These are phyloP conservation scores for Hemistola chrysoprasaria DNA, from an alignment of 2,888 invertebrate genomes.

Conservation along the genomic window DNA sequence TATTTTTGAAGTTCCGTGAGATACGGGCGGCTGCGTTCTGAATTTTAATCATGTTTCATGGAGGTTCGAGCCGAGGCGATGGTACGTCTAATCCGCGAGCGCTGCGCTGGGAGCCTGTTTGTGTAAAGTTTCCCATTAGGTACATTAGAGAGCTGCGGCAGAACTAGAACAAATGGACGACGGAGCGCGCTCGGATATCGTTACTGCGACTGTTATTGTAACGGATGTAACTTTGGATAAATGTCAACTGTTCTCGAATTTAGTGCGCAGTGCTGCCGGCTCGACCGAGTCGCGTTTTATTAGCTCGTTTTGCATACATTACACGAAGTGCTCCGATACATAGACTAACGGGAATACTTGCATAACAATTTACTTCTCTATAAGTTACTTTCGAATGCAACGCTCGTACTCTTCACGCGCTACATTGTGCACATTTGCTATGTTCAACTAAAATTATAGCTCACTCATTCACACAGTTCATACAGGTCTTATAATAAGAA, in stretches of 20 bases:
- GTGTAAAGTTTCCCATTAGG: slow-evolving; percentile 73
- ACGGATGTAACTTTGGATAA: slow-evolving; percentile 80
- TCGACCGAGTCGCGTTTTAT: slow-evolving; percentile 67
- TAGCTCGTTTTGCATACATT: slow-evolving; percentile 75
- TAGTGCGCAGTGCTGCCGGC: slow-evolving; percentile 55
- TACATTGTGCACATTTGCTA: background rate
- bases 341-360: slow-evolving; percentile 40
- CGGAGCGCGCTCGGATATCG: slow-evolving; percentile 67
- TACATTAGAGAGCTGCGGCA: slow-evolving; percentile 52
- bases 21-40: slow-evolving; percentile 47
- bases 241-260: slow-evolving; percentile 76
- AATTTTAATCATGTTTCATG: slow-evolving; percentile 64
- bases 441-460: background rate
- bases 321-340: slow-evolving; percentile 54
- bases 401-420: slow-evolving; percentile 7
- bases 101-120: slow-evolving; percentile 54
- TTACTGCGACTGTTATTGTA: slow-evolving; percentile 75
- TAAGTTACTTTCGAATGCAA: slow-evolving; percentile 26
- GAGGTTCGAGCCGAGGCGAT: slow-evolving; percentile 25
- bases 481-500: too few species aligned
- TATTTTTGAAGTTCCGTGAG: slow-evolving; percentile 42
- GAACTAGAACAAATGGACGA: slow-evolving; percentile 74
- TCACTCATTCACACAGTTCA: too few species aligned
- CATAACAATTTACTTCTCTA: slow-evolving; percentile 38
- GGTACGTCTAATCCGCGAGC: slow-evolving; percentile 56